Evolutionary conservation across 2,888 invertebrate genomes (phyloP).

Genomic region (Trissolcus japonicus): DNA sequence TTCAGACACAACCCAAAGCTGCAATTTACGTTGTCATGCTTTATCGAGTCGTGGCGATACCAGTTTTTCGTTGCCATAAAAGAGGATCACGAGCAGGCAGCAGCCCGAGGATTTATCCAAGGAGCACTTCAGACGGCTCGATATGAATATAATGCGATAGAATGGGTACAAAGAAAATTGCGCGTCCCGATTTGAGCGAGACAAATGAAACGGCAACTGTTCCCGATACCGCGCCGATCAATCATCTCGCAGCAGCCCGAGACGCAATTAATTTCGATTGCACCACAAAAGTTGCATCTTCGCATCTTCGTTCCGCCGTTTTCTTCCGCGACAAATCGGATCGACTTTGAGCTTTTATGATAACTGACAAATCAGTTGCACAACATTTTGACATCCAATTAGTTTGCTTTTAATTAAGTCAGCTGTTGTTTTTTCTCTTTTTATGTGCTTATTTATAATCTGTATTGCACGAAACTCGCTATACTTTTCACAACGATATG

Average conservation of each 20-base stretch:
- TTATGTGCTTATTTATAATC: slow-evolving; percentile 22
- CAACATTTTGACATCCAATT: slow-evolving; percentile 39
- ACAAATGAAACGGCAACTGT: slow-evolving; percentile 42
- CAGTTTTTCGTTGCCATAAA: slow-evolving; percentile 56
- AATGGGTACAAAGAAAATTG: slow-evolving; percentile 50
- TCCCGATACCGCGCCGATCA: slow-evolving; percentile 33
- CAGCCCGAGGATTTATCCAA: slow-evolving; percentile 50
- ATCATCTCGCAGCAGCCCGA: slow-evolving; percentile 26
- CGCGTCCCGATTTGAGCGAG: slow-evolving; percentile 31
- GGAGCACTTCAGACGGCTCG: slow-evolving; percentile 49
- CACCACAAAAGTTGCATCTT: slow-evolving; percentile 1
- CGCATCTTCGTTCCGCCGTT: neutral
- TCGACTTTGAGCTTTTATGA: slow-evolving; percentile 13
- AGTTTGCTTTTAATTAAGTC: slow-evolving; percentile 42
- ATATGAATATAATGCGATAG: slow-evolving; percentile 57
- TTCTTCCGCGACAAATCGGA: slow-evolving; percentile 13
- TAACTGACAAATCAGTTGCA: slow-evolving; percentile 28
- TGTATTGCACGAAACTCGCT: slow-evolving; percentile 12
- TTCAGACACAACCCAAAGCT: slow-evolving; percentile 65
- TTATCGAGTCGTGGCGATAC: slow-evolving; percentile 57
- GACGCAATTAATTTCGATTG: slow-evolving; percentile 29
- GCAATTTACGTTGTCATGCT: slow-evolving; percentile 58
- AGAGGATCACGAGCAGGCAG: slow-evolving; percentile 46
- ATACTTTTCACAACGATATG: slow-evolving; percentile 13
- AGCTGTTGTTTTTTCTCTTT: slow-evolving; percentile 15